Base-by-base conservation (phyloP, 2,797 vertebrate genomes). In the Micropoecilia bifurca region DNA sequence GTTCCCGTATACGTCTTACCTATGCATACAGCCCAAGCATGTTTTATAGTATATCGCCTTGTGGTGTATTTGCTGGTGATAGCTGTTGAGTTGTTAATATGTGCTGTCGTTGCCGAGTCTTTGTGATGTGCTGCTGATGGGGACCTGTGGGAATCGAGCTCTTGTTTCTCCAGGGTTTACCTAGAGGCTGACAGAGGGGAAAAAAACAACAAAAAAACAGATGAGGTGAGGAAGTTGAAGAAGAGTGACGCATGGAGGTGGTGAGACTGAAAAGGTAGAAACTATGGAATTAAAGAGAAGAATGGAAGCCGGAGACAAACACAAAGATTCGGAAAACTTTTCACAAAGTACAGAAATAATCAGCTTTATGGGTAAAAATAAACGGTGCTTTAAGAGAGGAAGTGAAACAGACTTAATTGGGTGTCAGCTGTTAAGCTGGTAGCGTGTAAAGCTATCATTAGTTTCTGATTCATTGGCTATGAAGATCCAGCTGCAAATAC, bases 361-460 rank as follows among this genome's bases (percentile, higher is more conserved):
- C 79, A 87, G 85, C 71, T 83, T 78, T 33, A 80, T 76, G 80
- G 83, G 76, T 81, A 68, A 82, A 85, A 76, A 87, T 46, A 20
- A 79, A 73, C 59, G 2, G 3, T 53, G 48, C 61, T 77, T 81
- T 28, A 55, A 71, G 59, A 87, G 88, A 83, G 76, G 13, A 87
- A 85, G 25, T 41, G 63, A 85, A 85, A 80, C 77, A 13, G 73
- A 84, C 82, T 86, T 87, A 91, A 88, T 87, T 85, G 81, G 83
- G 75, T 89, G 85, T 86, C 86, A 80, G 81, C 78, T 87, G 59
- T 83, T 83, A 81, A 84, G 80, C 33, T 55, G 1, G 50, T 47
- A 46, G 77, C 69, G 80, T 81, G 85, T 85, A 85, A 82, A 87
- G 73, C 86, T 86, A 82, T 79, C 80, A 80, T 75, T 50, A 77